Conservation (phyloP, 2,888 invertebrate species). For the Dynastes hyllus region DNA sequence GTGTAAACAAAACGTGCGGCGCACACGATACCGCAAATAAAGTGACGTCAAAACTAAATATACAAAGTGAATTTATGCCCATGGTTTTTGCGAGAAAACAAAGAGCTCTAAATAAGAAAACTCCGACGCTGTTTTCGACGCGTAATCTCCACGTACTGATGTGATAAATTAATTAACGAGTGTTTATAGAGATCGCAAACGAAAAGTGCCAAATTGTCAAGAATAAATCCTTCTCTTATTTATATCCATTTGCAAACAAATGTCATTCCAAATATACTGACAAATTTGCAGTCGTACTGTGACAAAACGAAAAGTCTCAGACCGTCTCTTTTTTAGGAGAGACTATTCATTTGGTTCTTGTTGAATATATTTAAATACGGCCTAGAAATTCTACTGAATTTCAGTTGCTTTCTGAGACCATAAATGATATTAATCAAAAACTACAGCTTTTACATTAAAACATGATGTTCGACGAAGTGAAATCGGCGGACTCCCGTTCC, state of each 20-base stretch:
- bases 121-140: slow-evolving; percentile 12
- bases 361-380: too few relatives aligned
- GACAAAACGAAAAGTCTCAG: too few relatives aligned
- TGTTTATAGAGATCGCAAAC: not conserved
- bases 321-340: too few relatives aligned
- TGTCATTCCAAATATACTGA: not conserved
- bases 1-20: slow-evolving; percentile 23
- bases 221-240: not conserved
- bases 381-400: too few relatives aligned
- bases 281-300: too few relatives aligned
- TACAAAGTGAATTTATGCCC: slow-evolving; percentile 43
- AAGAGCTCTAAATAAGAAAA: slow-evolving; percentile 36
- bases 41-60: slow-evolving; percentile 46
- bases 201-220: not conserved
- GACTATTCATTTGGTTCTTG: too few relatives aligned
- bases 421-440: too few relatives aligned
- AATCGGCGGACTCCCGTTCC: too few relatives aligned
- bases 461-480: too few relatives aligned
- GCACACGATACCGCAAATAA: slow-evolving; percentile 42
- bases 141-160: not conserved
- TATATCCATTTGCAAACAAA: not conserved
- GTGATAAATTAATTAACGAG: slow-evolving; percentile 33
- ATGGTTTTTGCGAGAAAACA: slow-evolving; percentile 30
- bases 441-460: too few relatives aligned
- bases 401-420: too few relatives aligned